Conservation (phyloP, 2,888 invertebrate species). For the Andrena marginata region DNA sequence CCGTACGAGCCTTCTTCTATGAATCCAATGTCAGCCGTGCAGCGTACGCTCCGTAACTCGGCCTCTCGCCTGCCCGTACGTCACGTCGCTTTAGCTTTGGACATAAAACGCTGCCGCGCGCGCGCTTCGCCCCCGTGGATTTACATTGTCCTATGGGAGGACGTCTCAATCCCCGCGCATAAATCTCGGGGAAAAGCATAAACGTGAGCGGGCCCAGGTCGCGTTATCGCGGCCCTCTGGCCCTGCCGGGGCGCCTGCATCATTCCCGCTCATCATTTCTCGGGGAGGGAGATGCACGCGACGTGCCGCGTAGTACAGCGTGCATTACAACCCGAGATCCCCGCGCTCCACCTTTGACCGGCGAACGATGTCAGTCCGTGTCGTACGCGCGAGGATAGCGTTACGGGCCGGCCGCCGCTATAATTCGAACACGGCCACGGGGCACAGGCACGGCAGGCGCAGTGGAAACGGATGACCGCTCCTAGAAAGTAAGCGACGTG, state of each 20-base stretch:
- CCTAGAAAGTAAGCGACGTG: conserved; percentile 79
- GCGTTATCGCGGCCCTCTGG: too few relatives aligned
- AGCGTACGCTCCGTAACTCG: too few relatives aligned
- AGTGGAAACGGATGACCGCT: conserved; percentile 69
- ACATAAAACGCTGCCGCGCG: too few relatives aligned
- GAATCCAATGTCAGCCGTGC: too few relatives aligned
- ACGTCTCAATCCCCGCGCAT: conserved; percentile 37
- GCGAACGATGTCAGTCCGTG: conserved; percentile 66
- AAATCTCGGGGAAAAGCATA: too few relatives aligned
- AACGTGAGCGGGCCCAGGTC: too few relatives aligned
- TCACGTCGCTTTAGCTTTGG: background rate
- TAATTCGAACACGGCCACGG: conserved; percentile 63
- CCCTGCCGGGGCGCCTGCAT: background rate
- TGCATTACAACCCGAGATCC: conserved; percentile 63
- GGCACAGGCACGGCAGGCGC: conserved; percentile 39
- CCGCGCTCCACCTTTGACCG: conserved; percentile 68
- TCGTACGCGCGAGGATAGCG: conserved; percentile 63
- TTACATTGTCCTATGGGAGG: too few relatives aligned
- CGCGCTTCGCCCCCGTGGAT: too few relatives aligned
- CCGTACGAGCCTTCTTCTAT: too few relatives aligned
- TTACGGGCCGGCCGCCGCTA: conserved; percentile 50
- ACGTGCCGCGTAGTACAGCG: conserved; percentile 57
- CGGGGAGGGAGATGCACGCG: conserved; percentile 41
- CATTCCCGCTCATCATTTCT: conserved; percentile 44
- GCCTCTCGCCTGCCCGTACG: background rate